Conservation (phyloP, 2,113 vertebrate genomes). For the Ptilonorhynchus violaceus region DNA sequence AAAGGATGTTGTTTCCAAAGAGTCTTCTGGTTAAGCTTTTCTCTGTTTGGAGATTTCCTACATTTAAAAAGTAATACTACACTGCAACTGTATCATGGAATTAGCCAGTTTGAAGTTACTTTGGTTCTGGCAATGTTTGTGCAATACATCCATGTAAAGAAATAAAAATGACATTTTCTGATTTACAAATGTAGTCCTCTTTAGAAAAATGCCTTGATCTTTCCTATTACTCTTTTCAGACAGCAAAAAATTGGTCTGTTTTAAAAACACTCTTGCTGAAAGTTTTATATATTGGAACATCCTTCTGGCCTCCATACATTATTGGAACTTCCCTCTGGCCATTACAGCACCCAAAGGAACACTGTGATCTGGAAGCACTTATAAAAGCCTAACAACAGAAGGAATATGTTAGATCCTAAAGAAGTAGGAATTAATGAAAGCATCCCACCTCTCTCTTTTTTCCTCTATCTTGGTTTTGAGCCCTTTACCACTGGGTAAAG, state of each 20-base stretch:
- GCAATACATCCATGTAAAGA: not conserved
- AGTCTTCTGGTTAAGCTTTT: not conserved
- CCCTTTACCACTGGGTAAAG: not conserved
- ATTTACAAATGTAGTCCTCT: not conserved
- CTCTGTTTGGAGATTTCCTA: not conserved
- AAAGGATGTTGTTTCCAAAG: not conserved
- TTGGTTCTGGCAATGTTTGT: not conserved
- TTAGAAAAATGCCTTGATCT: not conserved
- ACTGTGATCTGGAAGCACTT: not conserved
- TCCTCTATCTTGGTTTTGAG: not conserved
- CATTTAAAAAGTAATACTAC: not conserved
- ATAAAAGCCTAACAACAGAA: not conserved
- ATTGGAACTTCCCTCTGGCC: not conserved
- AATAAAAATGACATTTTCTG: not conserved
- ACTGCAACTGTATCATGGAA: not conserved
- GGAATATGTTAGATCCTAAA: not conserved
- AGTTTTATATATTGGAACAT: conserved; percentile 26
- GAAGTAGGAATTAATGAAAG: not conserved
- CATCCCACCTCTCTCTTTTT: not conserved
- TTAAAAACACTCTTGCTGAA: not conserved
- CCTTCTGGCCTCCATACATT: not conserved
- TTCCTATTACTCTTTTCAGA: not conserved
- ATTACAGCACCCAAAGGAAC: conserved; percentile 11
- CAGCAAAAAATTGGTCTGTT: not conserved
- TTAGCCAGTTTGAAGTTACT: not conserved